A percentile compares a stretch with the other conserved stretches of the same genome.
phyloP scores from a whole-genome alignment of 2,113 vertebrate genomes.

The Cinclus cinclus region DNA sequence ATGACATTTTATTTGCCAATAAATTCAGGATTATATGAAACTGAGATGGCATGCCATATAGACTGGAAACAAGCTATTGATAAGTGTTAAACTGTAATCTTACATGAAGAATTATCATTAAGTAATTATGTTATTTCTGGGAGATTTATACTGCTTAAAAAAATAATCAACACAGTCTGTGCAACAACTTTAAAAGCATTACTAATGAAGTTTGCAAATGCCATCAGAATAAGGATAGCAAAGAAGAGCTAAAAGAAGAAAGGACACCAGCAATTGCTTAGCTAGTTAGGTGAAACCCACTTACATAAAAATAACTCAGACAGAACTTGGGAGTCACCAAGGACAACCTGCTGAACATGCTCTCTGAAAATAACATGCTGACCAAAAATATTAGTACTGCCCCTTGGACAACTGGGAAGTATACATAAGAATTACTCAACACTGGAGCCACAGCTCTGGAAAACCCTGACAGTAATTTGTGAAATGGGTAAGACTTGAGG shows the following conservation, averaged over 20 bases:
- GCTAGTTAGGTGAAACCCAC: background rate
- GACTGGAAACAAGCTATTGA: slow-evolving; percentile 9
- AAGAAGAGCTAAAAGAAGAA: background rate
- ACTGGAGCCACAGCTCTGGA: background rate
- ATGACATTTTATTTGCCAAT: background rate
- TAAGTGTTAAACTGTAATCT: slow-evolving; percentile 4
- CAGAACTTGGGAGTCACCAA: background rate
- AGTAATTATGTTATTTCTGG: background rate
- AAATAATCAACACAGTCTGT: background rate
- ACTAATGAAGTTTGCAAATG: background rate
- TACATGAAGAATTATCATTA: slow-evolving; percentile 19
- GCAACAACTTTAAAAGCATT: slow-evolving; percentile 18
- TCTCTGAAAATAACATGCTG: background rate
- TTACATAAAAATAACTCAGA: background rate
- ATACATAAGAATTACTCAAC: background rate
- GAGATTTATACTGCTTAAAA: background rate
- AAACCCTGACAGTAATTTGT: background rate
- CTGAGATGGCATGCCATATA: background rate
- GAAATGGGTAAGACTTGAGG: background rate
- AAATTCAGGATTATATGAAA: background rate
- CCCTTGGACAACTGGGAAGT: background rate
- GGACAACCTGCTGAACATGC: background rate
- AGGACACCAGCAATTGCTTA: background rate
- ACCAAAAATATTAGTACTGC: background rate
- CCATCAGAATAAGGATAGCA: background rate